phyloP scores from a whole-genome alignment of 2,888 invertebrate genomes.

The Sinhomidia bicolor region DNA sequence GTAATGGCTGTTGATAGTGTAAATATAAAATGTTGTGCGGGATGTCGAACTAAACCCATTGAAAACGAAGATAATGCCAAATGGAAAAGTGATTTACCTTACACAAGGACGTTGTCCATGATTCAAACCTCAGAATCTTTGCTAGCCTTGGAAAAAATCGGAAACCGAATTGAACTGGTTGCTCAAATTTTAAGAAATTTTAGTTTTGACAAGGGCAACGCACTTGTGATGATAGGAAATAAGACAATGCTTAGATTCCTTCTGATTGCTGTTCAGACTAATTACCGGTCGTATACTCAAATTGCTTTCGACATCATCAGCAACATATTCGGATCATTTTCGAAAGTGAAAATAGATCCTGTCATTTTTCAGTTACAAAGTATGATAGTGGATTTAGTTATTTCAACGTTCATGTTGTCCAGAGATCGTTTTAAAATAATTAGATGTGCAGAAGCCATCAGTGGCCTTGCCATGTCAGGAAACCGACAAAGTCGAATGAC shows the following conservation, averaged over 20 bases:
- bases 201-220: conserved; percentile 96
- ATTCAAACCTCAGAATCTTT: not conserved
- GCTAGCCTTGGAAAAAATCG: conserved; percentile 87
- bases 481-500: conserved; percentile 82
- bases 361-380: conserved; percentile 83
- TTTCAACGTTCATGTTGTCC: conserved; percentile 86
- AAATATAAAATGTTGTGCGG: conserved; percentile 57
- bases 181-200: conserved; percentile 95
- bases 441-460: conserved; percentile 94
- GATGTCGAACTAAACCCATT: not conserved
- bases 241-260: conserved; percentile 91
- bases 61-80: too few species aligned
- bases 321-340: conserved; percentile 92
- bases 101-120: not conserved
- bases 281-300: conserved; percentile 93
- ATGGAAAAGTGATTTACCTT: not conserved
- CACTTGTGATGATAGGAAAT: conserved; percentile 89
- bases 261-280: conserved; percentile 92
- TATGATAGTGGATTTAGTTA: conserved; percentile 88
- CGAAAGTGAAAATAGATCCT: conserved; percentile 83
- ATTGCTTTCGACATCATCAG: conserved; percentile 96
- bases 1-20: not conserved
- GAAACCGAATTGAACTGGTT: conserved; percentile 92
- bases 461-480: conserved; percentile 87
- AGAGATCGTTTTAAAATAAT: conserved; percentile 93